A percentile compares a stretch with the other conserved stretches of the same genome.
phyloP scores from a whole-genome alignment of 2,113 vertebrate genomes.

The Peromyscus leucopus region DNA sequence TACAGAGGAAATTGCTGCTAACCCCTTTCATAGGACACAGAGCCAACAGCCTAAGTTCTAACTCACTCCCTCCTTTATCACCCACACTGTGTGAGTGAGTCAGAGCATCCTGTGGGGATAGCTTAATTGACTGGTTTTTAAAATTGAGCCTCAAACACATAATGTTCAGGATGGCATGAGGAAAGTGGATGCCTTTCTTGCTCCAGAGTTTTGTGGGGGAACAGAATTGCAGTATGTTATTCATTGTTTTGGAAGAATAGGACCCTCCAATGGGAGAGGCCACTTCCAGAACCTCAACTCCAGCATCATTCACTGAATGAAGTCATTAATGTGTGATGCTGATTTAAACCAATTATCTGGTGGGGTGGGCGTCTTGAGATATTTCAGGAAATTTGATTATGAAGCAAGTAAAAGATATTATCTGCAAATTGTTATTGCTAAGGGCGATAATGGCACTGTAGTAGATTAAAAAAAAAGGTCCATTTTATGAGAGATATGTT shows the following conservation, averaged over 20 bases:
- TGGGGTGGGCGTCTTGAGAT: not conserved
- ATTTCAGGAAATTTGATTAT: slow-evolving; percentile 49
- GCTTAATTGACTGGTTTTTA: slow-evolving; percentile 74
- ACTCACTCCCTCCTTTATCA: not conserved
- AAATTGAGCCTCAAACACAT: slow-evolving; percentile 66
- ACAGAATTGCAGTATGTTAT: not conserved
- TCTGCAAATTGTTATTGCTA: not conserved
- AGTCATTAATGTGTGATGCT: not conserved
- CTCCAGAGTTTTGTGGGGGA: not conserved
- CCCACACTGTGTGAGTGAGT: slow-evolving; percentile 56
- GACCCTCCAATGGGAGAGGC: not conserved
- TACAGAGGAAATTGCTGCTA: not conserved
- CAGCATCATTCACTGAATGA: slow-evolving; percentile 3
- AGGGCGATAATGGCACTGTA: not conserved
- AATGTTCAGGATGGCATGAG: slow-evolving; percentile 80
- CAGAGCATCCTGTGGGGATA: slow-evolving; percentile 24
- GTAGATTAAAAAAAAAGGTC: not conserved
- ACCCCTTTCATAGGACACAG: not conserved
- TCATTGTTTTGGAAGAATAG: slow-evolving; percentile 41
- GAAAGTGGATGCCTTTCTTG: slow-evolving; percentile 75
- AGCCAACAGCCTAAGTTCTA: not conserved
- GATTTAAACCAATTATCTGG: slow-evolving; percentile 1
- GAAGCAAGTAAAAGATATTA: not conserved
- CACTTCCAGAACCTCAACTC: not conserved
- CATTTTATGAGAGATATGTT: not conserved